Evolutionary conservation across 2,113 vertebrate genomes (phyloP), one percentile per base, ranked within the genome.

Genomic region (Sorex fumeus): DNA sequence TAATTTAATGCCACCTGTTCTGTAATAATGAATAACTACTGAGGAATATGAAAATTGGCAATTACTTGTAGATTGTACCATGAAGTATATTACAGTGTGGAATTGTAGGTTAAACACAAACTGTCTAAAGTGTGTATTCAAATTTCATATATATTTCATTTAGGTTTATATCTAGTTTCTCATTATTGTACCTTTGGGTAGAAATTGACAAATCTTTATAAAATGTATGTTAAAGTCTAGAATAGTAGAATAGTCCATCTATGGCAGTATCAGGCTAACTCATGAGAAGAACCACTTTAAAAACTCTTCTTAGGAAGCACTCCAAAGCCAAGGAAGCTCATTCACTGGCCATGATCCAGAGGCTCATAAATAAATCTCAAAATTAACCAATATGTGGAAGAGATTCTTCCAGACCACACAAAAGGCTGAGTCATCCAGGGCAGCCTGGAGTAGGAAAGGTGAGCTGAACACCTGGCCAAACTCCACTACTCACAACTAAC

Each of bases 181-280:
- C 32, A 70, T 18, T 18, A 8, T 78, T 80, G 76, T 4, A n/a
- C 18, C 4, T 76, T 69, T 32, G 32, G 4, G 16, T 32, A 34
- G 79, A 84, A 47, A 79, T 77, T 77, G 15, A 77, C 28, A 84
- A 90, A 23, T 13, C 19, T 25, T 89, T 62, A 64, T 23, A 72
- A 60, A 87, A 71, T 2, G 0, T 23, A 25, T 27, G 75, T 78
- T 67, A 47, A 67, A 60, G 57, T 0, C 0, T 85, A 57, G 25
- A 77, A 27, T 43, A 30, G 47, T 88, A 81, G 13, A n/a, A n/a
- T n/a, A n/a, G n/a, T n/a, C n/a, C n/a, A n/a, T n/a, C n/a, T n/a
- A n/a, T n/a, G n/a, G n/a, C n/a, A 89, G 28, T 43, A 86, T 43
- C 4, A 53, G 10, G 16, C 50, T 60, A 0, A 9, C 5, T 50